phyloP scores from a whole-genome alignment of 2,888 invertebrate genomes.

The Sinohyriopsis cumingii region DNA sequence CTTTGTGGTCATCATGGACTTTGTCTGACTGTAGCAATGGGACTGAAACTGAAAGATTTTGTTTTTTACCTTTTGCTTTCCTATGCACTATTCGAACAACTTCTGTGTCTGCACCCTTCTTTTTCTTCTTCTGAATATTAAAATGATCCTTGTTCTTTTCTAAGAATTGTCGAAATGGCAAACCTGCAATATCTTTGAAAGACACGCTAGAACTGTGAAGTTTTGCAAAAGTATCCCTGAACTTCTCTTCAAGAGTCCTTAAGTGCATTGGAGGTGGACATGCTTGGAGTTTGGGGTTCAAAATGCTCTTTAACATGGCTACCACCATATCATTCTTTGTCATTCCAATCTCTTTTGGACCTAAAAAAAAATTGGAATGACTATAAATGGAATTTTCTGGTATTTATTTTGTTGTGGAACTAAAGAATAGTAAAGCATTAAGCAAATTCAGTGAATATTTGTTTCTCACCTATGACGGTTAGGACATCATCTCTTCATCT shows the following conservation, averaged over 20 bases:
- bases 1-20: no score
- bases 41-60: no score
- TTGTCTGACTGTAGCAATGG: no score
- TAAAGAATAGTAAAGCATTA: no score
- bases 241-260: constrained; percentile 1
- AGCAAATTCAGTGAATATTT: no score
- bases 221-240: background rate
- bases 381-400: no score
- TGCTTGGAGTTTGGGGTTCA: constrained; percentile 5
- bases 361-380: no score
- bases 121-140: constrained; percentile 5
- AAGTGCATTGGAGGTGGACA: constrained; percentile 2
- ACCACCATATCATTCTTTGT: constrained; percentile 4
- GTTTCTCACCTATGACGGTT: no score
- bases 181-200: constrained; percentile 11
- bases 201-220: background rate
- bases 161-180: constrained; percentile 7
- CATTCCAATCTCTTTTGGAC: constrained; percentile 1
- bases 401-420: no score
- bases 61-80: no score
- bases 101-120: background rate
- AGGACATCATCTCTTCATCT: no score
- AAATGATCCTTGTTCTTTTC: constrained; percentile 10
- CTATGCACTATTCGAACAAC: no score
- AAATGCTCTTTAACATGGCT: constrained; percentile 4